These are phyloP conservation scores for Stylophora pistillata DNA, from an alignment of 64 coral and sea anemone genomes.

Conservation along the genomic window DNA sequence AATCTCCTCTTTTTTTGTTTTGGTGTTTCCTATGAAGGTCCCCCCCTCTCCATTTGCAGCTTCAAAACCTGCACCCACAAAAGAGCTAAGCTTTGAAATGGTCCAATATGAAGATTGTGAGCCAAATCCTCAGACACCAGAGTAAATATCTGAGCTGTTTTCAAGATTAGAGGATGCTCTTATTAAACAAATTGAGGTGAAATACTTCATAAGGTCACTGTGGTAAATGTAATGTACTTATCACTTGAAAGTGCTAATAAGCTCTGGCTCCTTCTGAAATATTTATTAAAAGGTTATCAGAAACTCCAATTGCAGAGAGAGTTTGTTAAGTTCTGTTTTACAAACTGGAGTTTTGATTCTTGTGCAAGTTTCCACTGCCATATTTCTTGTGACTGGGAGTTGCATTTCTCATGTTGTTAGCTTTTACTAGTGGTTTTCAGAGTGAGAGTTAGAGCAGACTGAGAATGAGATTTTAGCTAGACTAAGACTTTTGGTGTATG, in stretches of 20 bases:
- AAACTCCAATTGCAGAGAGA: too few species aligned
- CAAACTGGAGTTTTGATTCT: too few species aligned
- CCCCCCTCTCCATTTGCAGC: slow-evolving; percentile 77
- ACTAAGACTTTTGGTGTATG: too few species aligned
- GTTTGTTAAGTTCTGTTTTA: too few species aligned
- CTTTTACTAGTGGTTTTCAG: too few species aligned
- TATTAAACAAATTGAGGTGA: slow-evolving; percentile 94
- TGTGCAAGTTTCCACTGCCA: too few species aligned
- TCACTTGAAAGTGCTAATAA: too few species aligned
- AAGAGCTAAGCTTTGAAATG: slow-evolving; percentile 33
- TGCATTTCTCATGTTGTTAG: too few species aligned
- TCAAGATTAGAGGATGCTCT: slow-evolving; percentile 90
- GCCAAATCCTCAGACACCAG: slow-evolving; percentile 71
- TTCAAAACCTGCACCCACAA: slow-evolving; percentile 24
- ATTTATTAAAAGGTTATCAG: too few species aligned
- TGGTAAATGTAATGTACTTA: not conserved
- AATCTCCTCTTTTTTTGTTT: not conserved
- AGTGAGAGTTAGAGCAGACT: not conserved
- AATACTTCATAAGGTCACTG: not conserved
- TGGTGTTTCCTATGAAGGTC: slow-evolving; percentile 33
- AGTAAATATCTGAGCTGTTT: slow-evolving; percentile 82
- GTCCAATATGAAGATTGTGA: slow-evolving; percentile 52
- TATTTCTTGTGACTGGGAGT: too few species aligned
- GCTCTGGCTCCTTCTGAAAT: too few species aligned
- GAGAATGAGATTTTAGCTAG: too few species aligned